Evolutionary conservation across 2,888 invertebrate genomes (phyloP).

Genomic region (Zygaena filipendulae): DNA sequence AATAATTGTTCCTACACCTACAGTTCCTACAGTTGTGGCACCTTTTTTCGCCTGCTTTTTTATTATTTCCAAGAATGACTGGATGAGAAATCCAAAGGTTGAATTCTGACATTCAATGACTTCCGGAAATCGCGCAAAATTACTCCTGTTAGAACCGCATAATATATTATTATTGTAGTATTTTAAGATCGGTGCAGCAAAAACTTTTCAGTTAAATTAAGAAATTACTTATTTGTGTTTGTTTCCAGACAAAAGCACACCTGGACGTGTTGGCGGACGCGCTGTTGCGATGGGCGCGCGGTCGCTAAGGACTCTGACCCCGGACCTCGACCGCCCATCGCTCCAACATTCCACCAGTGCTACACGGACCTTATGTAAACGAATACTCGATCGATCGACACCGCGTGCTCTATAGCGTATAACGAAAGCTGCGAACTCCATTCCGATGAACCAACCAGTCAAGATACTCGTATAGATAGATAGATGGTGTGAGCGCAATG

Average conservation of each 20-base stretch:
- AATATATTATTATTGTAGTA: too few relatives aligned
- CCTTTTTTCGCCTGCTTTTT: too few relatives aligned
- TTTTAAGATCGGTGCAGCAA: too few relatives aligned
- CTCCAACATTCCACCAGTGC: constrained; percentile 39
- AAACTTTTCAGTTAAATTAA: too few relatives aligned
- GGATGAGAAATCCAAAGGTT: too few relatives aligned
- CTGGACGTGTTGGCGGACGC: constrained; percentile 95
- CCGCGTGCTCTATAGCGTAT: constrained; percentile 39
- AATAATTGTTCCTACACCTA: too few relatives aligned
- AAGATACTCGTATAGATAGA: constrained; percentile 38
- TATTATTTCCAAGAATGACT: too few relatives aligned
- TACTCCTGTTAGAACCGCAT: too few relatives aligned
- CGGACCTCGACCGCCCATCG: constrained; percentile 29
- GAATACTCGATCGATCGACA: constrained; percentile 32
- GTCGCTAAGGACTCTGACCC: constrained; percentile 74
- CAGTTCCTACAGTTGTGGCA: too few relatives aligned
- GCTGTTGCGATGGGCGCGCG: constrained; percentile 92
- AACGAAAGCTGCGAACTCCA: constrained; percentile 49
- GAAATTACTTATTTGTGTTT: constrained; percentile 6
- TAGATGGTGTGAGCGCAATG: constrained; percentile 51
- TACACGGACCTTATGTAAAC: constrained; percentile 36
- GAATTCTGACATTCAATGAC: too few relatives aligned
- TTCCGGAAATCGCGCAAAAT: too few relatives aligned
- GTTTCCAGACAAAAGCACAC: constrained; percentile 92
- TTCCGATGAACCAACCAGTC: constrained; percentile 55